Evolutionary conservation across 2,113 vertebrate species (phyloP).

Genomic region (Cynocephalus volans): DNA sequence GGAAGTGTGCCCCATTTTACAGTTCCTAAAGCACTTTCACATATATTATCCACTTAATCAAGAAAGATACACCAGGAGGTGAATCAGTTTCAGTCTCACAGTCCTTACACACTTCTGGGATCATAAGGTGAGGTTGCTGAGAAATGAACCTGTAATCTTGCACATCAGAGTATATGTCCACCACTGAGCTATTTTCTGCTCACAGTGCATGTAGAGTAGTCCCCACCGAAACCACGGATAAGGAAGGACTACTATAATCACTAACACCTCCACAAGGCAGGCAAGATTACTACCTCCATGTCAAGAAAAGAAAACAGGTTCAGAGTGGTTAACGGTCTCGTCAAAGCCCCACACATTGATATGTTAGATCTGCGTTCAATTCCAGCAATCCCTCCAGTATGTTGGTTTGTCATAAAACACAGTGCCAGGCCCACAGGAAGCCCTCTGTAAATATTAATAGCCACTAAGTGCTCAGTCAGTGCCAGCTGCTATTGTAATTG

Average conservation of each 20-base stretch:
- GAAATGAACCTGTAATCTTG: background rate
- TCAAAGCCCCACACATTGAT: background rate
- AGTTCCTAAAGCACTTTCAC: background rate
- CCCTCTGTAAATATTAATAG: background rate
- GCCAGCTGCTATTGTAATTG: background rate
- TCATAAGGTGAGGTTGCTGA: background rate
- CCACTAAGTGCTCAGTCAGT: background rate
- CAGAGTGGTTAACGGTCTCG: background rate
- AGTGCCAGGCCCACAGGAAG: background rate
- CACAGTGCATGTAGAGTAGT: background rate
- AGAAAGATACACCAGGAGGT: background rate
- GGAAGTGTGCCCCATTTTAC: background rate
- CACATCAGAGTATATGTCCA: background rate
- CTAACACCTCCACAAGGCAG: background rate
- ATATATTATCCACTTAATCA: background rate
- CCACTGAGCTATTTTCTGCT: background rate
- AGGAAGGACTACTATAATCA: background rate
- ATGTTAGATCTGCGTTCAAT: background rate
- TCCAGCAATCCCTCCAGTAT: background rate
- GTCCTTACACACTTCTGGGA: background rate
- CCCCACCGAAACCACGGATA: no score
- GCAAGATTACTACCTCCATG: background rate
- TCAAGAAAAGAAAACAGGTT: background rate
- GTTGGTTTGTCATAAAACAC: background rate
- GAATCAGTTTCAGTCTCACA: background rate